phyloP scores from a whole-genome alignment of 2,113 vertebrate genomes.

The Fukomys damarensis region DNA sequence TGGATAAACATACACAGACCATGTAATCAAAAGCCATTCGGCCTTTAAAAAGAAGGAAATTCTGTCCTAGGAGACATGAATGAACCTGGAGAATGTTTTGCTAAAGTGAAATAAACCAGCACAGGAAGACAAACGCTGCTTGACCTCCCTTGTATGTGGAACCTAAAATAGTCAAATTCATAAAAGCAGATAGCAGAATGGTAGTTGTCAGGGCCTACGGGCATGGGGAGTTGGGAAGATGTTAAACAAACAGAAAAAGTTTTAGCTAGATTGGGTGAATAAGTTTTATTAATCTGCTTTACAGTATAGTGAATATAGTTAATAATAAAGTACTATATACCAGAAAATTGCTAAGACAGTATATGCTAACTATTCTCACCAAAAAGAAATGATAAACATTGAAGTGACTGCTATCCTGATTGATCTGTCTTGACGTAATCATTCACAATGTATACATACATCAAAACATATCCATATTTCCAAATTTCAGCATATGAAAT shows the following conservation, averaged over 20 bases:
- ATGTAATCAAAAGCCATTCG: background rate
- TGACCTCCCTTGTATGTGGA: background rate
- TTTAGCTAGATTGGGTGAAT: background rate
- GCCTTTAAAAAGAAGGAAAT: background rate
- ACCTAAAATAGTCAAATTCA: background rate
- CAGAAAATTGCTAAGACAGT: background rate
- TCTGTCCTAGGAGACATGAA: background rate
- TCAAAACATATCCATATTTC: background rate
- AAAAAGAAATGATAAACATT: background rate
- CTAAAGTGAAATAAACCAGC: background rate
- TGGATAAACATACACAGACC: background rate
- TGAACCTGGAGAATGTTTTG: background rate
- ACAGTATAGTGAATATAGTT: background rate
- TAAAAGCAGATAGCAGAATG: background rate
- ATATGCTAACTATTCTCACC: background rate
- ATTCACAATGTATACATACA: background rate
- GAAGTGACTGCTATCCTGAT: background rate
- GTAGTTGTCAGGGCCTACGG: no score
- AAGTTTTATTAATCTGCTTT: background rate
- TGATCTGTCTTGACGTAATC: background rate
- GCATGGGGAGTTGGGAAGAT: background rate
- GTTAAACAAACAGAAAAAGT: background rate
- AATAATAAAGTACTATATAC: background rate
- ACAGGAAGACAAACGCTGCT: background rate
- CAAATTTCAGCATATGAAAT: constrained; percentile 26